A percentile compares a stretch with the other conserved stretches of the same genome.
phyloP scores from a whole-genome alignment of 2,888 invertebrate genomes.

The Meganola albula region DNA sequence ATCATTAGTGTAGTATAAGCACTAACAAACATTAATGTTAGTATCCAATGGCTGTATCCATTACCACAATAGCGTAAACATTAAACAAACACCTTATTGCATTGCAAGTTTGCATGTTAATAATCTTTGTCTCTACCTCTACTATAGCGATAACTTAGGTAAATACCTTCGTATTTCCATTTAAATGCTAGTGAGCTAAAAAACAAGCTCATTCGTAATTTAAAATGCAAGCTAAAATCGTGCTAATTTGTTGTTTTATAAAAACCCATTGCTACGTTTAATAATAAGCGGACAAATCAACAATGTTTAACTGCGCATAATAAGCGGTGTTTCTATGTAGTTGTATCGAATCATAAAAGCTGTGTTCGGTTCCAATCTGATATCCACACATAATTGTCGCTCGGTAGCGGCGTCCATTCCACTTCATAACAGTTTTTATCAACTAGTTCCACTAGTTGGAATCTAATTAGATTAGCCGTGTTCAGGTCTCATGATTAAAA shows the following conservation, averaged over 20 bases:
- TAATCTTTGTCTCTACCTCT: conserved; percentile 5
- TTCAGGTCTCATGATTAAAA: conserved; percentile 48
- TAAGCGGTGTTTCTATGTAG: conserved; percentile 23
- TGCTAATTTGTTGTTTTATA: too few species aligned
- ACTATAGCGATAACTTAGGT: too few species aligned
- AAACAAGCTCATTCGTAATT: too few species aligned
- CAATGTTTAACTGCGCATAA: conserved; percentile 25
- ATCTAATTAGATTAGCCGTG: conserved; percentile 57
- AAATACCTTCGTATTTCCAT: too few species aligned
- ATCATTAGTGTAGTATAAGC: conserved; percentile 40
- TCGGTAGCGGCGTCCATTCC: conserved; percentile 33
- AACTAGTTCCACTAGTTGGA: conserved; percentile 44
- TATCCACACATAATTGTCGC: conserved; percentile 44
- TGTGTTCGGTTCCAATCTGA: conserved; percentile 34
- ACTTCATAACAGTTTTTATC: conserved; percentile 52
- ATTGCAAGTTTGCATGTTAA: conserved; percentile 15
- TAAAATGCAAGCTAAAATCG: too few species aligned
- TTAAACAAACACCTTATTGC: conserved; percentile 16
- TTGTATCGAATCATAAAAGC: conserved; percentile 34
- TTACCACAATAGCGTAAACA: conserved; percentile 23
- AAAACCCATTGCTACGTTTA: conserved; percentile 3
- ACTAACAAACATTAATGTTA: conserved; percentile 24
- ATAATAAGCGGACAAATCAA: conserved; percentile 10
- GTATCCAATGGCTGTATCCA: conserved; percentile 26
- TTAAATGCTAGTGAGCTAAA: too few species aligned